Evolutionary conservation across 2,888 invertebrate species (phyloP).

Genomic region (Pinctada fucata): DNA sequence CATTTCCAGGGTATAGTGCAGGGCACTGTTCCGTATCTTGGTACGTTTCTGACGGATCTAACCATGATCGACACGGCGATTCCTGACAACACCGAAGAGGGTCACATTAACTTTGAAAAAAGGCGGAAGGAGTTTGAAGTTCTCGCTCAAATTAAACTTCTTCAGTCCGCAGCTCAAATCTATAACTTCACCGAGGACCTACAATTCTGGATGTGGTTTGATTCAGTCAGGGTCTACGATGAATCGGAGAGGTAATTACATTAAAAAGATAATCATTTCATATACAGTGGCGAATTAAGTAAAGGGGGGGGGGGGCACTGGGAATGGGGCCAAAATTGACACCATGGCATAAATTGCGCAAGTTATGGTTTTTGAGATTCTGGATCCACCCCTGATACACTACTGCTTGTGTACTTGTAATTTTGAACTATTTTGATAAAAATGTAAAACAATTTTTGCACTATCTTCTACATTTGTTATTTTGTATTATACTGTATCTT

Average conservation of each 20-base stretch:
- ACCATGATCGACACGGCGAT: conserved; percentile 98
- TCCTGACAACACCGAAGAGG: conserved; percentile 78
- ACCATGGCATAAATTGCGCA: too few species aligned
- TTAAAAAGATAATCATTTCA: too few species aligned
- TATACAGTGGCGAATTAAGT: too few species aligned
- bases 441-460: too few species aligned
- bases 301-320: too few species aligned
- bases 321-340: too few species aligned
- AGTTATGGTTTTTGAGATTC: too few species aligned
- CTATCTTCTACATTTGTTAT: too few species aligned
- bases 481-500: too few species aligned
- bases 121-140: conserved; percentile 98
- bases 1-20: conserved; percentile 67
- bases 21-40: conserved; percentile 97
- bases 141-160: conserved; percentile 94
- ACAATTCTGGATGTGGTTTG: conserved; percentile 96
- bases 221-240: conserved; percentile 91
- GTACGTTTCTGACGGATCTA: conserved; percentile 97
- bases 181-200: conserved; percentile 92
- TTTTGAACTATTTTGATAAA: too few species aligned
- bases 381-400: too few species aligned
- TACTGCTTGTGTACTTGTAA: too few species aligned
- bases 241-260: conserved; percentile 90
- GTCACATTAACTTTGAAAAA: conserved; percentile 98
- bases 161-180: conserved; percentile 97